phyloP scores from a whole-genome alignment of 2,888 invertebrate species.

The Aradus depressus region DNA sequence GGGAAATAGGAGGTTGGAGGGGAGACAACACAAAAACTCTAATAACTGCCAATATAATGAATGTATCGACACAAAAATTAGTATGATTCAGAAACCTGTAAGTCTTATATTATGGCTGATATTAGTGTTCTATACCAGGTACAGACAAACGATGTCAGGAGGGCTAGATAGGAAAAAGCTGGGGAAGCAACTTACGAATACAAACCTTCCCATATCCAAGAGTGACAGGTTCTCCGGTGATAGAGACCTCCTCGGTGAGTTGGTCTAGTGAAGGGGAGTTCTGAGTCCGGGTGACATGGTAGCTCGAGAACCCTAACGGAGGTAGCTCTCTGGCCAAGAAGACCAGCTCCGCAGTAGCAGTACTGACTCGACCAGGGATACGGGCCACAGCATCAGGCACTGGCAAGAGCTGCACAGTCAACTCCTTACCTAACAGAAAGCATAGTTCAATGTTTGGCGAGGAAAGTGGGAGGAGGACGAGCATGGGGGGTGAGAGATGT shows the following conservation, averaged over 20 bases:
- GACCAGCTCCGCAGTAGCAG: conserved; percentile 55
- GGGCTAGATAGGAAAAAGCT: not conserved
- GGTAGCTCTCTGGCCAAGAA: conserved; percentile 56
- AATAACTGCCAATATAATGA: too few species aligned
- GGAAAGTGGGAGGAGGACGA: too few species aligned
- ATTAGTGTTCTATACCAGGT: too few species aligned
- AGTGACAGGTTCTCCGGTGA: not conserved
- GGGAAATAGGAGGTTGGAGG: too few species aligned
- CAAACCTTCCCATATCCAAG: conserved; percentile 14
- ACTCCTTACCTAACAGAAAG: conserved; percentile 21
- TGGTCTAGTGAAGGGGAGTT: not conserved
- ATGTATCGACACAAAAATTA: too few species aligned
- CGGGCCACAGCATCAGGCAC: conserved; percentile 45
- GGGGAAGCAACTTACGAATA: not conserved
- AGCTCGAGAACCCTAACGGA: conserved; percentile 55
- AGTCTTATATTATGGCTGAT: too few species aligned
- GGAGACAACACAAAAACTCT: too few species aligned
- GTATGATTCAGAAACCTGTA: too few species aligned
- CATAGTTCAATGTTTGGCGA: too few species aligned
- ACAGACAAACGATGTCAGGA: too few species aligned
- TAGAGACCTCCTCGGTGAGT: not conserved
- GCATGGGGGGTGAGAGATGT: too few species aligned
- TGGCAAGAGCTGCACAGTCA: conserved; percentile 42
- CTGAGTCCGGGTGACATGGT: conserved; percentile 38
- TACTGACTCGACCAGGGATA: conserved; percentile 52